These are phyloP conservation scores for Drosophila greeni DNA, from an alignment of 2,888 invertebrate genomes.

Conservation along the genomic window DNA sequence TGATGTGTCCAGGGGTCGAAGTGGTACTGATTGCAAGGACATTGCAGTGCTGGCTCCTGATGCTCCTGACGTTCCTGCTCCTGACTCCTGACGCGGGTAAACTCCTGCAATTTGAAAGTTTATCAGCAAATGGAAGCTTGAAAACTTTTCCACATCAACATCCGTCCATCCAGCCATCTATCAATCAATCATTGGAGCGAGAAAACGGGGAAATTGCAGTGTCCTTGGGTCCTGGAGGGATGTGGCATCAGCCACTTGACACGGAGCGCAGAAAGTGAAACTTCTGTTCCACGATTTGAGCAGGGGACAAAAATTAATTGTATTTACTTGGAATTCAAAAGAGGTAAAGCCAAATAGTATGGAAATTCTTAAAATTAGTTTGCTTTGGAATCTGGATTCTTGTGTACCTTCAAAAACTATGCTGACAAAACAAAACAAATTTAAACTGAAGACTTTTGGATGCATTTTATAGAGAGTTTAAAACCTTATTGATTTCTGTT, in stretches of 20 bases:
- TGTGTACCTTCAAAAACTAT: not conserved
- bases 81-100: not conserved
- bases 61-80: not conserved
- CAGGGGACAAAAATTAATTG: not conserved
- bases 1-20: slow-evolving; percentile 25
- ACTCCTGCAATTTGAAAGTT: slow-evolving; percentile 19
- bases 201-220: not conserved
- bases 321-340: not conserved
- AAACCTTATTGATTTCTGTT: no score
- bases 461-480: no score
- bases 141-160: slow-evolving; percentile 17
- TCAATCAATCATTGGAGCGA: slow-evolving; percentile 18
- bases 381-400: not conserved
- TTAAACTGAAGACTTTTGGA: no score
- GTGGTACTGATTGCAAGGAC: slow-evolving; percentile 9
- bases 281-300: not conserved
- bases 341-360: no score
- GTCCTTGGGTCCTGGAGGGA: not conserved
- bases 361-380: not conserved
- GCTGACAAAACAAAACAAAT: not conserved
- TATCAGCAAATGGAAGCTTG: slow-evolving; percentile 18
- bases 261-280: not conserved
- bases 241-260: not conserved
- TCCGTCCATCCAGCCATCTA: slow-evolving; percentile 7
- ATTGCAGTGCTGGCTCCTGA: not conserved